Evolutionary conservation across 1,140 invertebrate genomes (phyloP).

Genomic region (Ceratina calcarata): DNA sequence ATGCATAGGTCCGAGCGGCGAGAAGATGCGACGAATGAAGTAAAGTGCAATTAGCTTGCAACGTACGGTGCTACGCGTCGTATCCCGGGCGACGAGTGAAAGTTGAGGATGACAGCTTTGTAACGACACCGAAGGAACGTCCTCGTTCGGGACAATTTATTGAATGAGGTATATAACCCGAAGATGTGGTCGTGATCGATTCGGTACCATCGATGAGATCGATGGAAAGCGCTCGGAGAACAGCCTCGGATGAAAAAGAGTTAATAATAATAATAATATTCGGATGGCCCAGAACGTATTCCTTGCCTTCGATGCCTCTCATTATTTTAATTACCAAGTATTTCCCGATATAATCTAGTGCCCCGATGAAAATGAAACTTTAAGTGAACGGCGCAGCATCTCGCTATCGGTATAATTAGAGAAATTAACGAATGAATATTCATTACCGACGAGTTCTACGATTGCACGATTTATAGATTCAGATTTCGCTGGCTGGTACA

Average conservation of each 20-base stretch:
- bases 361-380: neutral
- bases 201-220: neutral
- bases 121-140: conserved; percentile 30
- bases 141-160: conserved; percentile 39
- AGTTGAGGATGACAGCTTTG: conserved; percentile 44
- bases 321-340: too few relatives aligned
- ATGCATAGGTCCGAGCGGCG: conserved; percentile 19
- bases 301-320: neutral
- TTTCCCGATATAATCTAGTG: too few relatives aligned
- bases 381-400: too few relatives aligned
- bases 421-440: neutral
- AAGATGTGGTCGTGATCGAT: conserved; percentile 18
- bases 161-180: conserved; percentile 18
- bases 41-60: conserved; percentile 52
- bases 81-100: conserved; percentile 50
- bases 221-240: conserved; percentile 28
- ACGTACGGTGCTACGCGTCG: conserved; percentile 27
- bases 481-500: neutral
- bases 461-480: neutral
- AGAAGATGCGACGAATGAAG: conserved; percentile 31
- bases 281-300: neutral
- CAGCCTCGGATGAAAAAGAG: neutral
- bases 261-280: neutral
- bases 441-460: neutral
- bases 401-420: neutral